Conservation (phyloP, 2,797 vertebrate genomes). For the Eleutherodactylus coqui region DNA sequence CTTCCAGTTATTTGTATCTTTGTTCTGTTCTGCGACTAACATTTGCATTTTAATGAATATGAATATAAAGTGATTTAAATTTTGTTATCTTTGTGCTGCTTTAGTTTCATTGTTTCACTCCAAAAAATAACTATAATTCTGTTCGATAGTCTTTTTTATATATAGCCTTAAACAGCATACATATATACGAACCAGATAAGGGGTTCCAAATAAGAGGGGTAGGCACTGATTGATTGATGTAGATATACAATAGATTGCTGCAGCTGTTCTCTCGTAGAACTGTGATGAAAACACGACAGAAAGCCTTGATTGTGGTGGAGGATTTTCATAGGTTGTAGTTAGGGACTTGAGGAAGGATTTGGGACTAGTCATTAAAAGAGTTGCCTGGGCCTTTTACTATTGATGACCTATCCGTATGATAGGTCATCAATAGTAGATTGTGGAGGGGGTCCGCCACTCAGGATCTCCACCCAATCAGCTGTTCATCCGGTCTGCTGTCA, state of each 20-base stretch:
- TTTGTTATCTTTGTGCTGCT: conserved; percentile 30
- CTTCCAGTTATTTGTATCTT: conserved; percentile 52
- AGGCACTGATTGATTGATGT: not conserved
- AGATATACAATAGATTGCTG: not conserved
- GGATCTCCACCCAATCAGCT: no score
- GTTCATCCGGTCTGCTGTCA: no score
- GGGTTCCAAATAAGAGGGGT: not conserved
- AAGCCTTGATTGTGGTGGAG: not conserved
- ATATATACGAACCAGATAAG: not conserved
- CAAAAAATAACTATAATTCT: conserved; percentile 11
- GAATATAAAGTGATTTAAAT: conserved; percentile 44
- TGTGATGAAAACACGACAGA: not conserved
- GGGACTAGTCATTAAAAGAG: not conserved
- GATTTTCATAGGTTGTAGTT: not conserved
- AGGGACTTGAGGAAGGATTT: not conserved
- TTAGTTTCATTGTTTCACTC: conserved; percentile 18
- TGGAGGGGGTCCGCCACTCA: no score
- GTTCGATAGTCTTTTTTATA: not conserved
- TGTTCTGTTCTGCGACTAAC: conserved; percentile 24
- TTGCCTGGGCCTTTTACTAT: no score
- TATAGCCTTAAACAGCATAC: conserved; percentile 3
- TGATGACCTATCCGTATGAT: no score
- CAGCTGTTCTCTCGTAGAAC: not conserved
- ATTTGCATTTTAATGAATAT: conserved; percentile 52
- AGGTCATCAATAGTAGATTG: no score